phyloP scores from a whole-genome alignment of 2,888 invertebrate species.

The Tiliacea aurago region DNA sequence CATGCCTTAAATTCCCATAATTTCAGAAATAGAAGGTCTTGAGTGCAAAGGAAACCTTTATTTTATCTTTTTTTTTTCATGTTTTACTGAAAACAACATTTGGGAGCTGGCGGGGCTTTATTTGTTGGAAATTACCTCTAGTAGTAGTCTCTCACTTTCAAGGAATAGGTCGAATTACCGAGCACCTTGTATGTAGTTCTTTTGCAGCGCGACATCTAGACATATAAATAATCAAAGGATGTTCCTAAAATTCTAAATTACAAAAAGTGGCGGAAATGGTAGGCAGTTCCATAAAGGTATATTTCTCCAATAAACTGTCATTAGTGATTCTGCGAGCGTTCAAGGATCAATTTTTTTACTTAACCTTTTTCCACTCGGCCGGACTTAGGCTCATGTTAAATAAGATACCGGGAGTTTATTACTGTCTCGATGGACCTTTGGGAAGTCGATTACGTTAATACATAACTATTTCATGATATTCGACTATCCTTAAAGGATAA shows the following conservation, averaged over 20 bases:
- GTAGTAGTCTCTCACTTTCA: no score
- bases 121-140: no score
- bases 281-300: conserved; percentile 36
- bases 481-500: conserved; percentile 34
- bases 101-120: no score
- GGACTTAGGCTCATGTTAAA: conserved; percentile 61
- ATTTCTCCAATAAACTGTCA: conserved; percentile 45
- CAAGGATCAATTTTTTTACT: conserved; percentile 61
- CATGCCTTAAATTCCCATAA: no score
- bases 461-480: conserved; percentile 58
- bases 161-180: no score
- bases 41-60: no score
- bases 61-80: no score
- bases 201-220: no score
- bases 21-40: no score
- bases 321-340: conserved; percentile 61
- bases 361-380: conserved; percentile 66
- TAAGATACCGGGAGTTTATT: conserved; percentile 68
- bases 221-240: background rate
- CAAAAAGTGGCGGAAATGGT: conserved; percentile 18
- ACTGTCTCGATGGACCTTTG: conserved; percentile 60
- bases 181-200: no score
- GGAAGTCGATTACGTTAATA: conserved; percentile 62
- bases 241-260: conserved; percentile 32
- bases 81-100: no score